Evolutionary conservation across 2,797 vertebrate species (phyloP), one percentile per base, ranked within the genome.

Genomic region (Phoebastria nigripes): DNA sequence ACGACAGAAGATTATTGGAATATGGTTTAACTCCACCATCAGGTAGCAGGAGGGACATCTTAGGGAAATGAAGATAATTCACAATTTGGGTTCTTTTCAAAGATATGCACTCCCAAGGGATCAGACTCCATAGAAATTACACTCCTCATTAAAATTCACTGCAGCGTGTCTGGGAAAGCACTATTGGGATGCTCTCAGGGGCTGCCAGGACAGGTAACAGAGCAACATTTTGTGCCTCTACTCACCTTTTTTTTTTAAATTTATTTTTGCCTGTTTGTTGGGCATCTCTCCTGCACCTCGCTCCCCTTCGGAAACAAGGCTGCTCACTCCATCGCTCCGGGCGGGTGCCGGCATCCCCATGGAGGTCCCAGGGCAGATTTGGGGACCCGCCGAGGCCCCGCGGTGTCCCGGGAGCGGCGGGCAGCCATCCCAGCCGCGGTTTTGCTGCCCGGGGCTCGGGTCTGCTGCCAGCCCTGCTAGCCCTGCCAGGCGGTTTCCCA

Each of bases 301-400:
- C 24, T 42, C 6, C 14, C 26, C 46, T 54, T 37, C 0, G 2
- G 42, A 26, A 65, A 17, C 18, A 42, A 47, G 41, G 59, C 11
- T 65, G 56, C 29, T 92, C 3, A 0, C 25, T 61, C 61, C 73
- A 18, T 44, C 16, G 1, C 54, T 46, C 26, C 2, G 1, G 35
- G 28, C 2, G 10, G 46, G 14, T 33, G 13, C 14, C 0, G 2
- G 47, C 56, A 28, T 20, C 83, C 26, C 37, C 11, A 1, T 6
- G 51, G 9, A 47, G 31, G 35, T 87, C 6, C 33, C 25, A 26
- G 62, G 42, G 26, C 3, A 29, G 42, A 35, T 59, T 0, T 78
- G 76, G 42, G 58, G 54, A 56, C 35, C 13, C 0, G 0, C 8
- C 0, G 2, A 46, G 33, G 18, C 1, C 1, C 31, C 4, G 0